A percentile compares a stretch with the other conserved stretches of the same genome.
Evolutionary conservation across 2,888 invertebrate species (phyloP).

Genomic region (Germaria angustata): DNA sequence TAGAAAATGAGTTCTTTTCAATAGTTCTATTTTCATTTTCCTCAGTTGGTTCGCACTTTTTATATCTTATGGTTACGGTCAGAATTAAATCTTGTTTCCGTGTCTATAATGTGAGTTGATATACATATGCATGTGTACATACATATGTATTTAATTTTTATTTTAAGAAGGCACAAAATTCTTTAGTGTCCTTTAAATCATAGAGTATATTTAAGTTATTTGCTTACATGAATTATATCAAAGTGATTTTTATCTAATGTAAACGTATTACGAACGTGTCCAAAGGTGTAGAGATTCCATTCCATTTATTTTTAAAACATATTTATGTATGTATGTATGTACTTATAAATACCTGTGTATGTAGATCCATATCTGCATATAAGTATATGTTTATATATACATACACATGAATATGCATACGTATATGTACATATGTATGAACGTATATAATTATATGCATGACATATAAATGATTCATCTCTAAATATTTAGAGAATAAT

Average conservation of each 20-base stretch:
- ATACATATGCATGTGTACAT: not conserved
- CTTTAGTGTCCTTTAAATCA: not conserved
- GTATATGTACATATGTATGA: too few species aligned
- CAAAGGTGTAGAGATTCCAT: not conserved
- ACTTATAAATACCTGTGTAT: too few species aligned
- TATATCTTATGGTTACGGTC: slow-evolving; percentile 44
- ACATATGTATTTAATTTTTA: not conserved
- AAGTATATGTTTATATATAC: too few species aligned
- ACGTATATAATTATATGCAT: too few species aligned
- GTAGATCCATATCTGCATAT: too few species aligned
- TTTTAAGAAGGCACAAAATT: not conserved
- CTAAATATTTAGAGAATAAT: not conserved
- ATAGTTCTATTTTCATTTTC: slow-evolving; percentile 43
- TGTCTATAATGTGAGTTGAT: slow-evolving; percentile 47
- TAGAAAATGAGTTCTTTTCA: slow-evolving; percentile 46
- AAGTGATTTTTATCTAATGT: not conserved
- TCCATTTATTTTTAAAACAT: not conserved
- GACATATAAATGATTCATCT: not conserved
- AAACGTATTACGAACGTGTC: not conserved
- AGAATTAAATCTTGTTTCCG: slow-evolving; percentile 45
- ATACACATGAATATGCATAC: too few species aligned
- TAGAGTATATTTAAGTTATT: not conserved
- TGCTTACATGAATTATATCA: not conserved
- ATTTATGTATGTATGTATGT: too few species aligned
- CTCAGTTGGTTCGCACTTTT: slow-evolving; percentile 43